Conservation (phyloP, 2,888 invertebrate species). For the Zeuzera pyrina region DNA sequence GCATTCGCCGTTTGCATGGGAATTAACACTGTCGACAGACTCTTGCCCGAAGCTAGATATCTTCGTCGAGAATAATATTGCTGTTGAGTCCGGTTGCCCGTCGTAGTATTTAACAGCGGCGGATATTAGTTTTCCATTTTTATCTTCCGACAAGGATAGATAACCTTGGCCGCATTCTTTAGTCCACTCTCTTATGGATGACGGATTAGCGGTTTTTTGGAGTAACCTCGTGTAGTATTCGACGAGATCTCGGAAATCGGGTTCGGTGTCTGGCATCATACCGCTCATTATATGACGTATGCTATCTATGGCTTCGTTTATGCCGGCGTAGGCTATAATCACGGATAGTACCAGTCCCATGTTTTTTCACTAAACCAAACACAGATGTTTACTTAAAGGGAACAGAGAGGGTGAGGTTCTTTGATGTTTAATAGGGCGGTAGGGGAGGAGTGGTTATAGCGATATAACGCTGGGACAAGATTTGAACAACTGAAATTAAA, state of each 20-base stretch:
- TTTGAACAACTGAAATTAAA: constrained; percentile 73
- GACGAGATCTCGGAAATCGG: constrained; percentile 51
- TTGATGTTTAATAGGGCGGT: constrained; percentile 33
- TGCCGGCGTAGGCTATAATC: constrained; percentile 82
- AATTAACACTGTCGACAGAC: constrained; percentile 42
- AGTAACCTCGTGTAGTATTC: constrained; percentile 52
- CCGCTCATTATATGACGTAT: constrained; percentile 64
- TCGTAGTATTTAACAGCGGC: constrained; percentile 60
- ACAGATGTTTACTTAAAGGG: constrained; percentile 19
- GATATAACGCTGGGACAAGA: constrained; percentile 62
- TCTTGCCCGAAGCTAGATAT: constrained; percentile 69
- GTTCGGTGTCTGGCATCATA: constrained; percentile 47
- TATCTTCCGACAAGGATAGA: constrained; percentile 48
- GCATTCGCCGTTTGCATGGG: constrained; percentile 52
- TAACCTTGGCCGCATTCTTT: constrained; percentile 58
- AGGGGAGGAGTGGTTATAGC: constrained; percentile 53
- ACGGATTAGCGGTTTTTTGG: constrained; percentile 37
- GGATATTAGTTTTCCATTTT: constrained; percentile 46
- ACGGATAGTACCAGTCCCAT: constrained; percentile 85
- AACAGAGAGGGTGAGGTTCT: constrained; percentile 31
- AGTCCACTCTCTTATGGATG: constrained; percentile 41
- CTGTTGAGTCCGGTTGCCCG: constrained; percentile 48
- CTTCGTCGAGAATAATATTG: constrained; percentile 66
- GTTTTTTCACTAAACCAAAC: constrained; percentile 19
- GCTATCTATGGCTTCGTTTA: constrained; percentile 78